Base-by-base conservation (phyloP, 2,797 vertebrate genomes). In the Crocidura indochinensis region DNA sequence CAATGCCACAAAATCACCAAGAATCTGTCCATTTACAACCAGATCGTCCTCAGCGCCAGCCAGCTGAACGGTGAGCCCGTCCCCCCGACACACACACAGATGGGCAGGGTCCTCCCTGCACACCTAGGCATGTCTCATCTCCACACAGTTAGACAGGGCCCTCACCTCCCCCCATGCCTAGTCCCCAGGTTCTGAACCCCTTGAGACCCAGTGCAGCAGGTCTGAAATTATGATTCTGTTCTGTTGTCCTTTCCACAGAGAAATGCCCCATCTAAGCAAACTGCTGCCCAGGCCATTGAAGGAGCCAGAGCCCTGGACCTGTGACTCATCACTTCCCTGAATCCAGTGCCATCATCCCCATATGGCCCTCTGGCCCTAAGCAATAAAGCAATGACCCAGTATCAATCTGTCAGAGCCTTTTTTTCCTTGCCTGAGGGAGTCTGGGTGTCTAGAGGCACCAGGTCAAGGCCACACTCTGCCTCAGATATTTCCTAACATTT, bases 21-120 rank as follows among this genome's bases (percentile, higher is more conserved):
- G 49, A 10, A 27, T 1, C 19, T 84, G 38, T 26, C 73, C 0
- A 0, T 31, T 26, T 20, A 2, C 15, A 4, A 51, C 24, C 2
- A 0, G 20, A 6, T 91, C 8, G 5, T 9, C 79, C 47, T 75
- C 26, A 67, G 38, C 62, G 1, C 27, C 1, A 8, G 38, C 38
- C 88, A 51, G 49, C 8, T 0, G 0, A 2, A n/a, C 12, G 92
- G 92, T 93, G 76, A 87, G 8, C 31, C 3, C n/a, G n/a, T 3
- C n/a, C 17, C 15, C 15, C 8, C 26, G 17, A 38, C 38, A 38
- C 38, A 38, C 19, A 15, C 5, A 19, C 44, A 2, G 68, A 29
- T 10, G 56, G 19, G 4, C 22, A 38, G 38, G 38, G 38, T 38
- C 38, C 38, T 38, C 38, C 38, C 38, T 5, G 38, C 38, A 38